phyloP scores from a whole-genome alignment of 1,140 invertebrate species.

The Centruroides sculpturatus region DNA sequence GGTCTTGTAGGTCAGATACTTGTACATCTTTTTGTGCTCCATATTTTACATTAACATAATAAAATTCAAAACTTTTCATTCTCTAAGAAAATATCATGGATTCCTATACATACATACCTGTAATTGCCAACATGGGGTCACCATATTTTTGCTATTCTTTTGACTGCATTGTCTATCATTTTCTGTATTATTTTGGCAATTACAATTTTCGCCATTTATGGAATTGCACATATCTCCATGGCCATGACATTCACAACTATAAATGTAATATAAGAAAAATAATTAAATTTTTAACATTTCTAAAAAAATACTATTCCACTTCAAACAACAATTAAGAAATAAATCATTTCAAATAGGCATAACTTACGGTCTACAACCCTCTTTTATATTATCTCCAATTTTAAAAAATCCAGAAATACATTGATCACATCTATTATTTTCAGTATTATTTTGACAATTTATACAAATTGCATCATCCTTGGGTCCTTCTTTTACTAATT shows the following conservation, averaged over 20 bases:
- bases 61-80: too few relatives aligned
- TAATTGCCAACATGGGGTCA: constrained; percentile 23
- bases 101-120: constrained; percentile 8
- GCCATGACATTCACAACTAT: constrained; percentile 74
- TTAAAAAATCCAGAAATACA: constrained; percentile 75
- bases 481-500: constrained; percentile 15
- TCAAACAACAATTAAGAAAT: too few relatives aligned
- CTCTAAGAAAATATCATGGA: neutral
- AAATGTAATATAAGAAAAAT: constrained; percentile 1
- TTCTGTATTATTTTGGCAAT: constrained; percentile 90
- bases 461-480: constrained; percentile 55
- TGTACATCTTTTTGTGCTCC: too few relatives aligned
- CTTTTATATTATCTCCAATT: constrained; percentile 54
- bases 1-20: too few relatives aligned
- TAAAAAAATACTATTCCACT: neutral
- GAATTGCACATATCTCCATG: constrained; percentile 82
- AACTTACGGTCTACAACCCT: constrained; percentile 55
- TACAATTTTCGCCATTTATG: constrained; percentile 81
- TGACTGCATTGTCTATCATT: constrained; percentile 57
- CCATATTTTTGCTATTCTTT: constrained; percentile 15
- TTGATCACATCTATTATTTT: constrained; percentile 63
- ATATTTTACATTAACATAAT: too few relatives aligned
- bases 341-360: neutral
- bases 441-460: constrained; percentile 71
- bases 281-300: constrained; percentile 16